Conservation (phyloP, 2,113 vertebrate genomes). For the Choloepus hoffmanni region DNA sequence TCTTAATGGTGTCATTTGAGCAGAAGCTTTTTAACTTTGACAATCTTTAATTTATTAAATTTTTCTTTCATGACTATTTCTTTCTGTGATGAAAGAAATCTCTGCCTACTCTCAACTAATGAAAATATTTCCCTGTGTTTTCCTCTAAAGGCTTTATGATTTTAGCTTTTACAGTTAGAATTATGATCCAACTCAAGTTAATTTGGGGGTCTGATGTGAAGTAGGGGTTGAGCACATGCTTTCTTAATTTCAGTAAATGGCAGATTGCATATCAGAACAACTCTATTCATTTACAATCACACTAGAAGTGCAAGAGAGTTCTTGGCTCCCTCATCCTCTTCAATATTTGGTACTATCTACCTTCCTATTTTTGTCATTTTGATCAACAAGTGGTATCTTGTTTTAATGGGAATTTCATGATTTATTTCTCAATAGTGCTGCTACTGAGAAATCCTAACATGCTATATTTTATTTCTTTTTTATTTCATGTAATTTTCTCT, state of each 20-base stretch:
- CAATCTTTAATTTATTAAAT: too few species aligned
- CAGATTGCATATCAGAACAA: not conserved
- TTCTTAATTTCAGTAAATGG: not conserved
- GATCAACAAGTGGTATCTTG: not conserved
- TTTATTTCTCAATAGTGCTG: not conserved
- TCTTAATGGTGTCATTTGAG: conserved; percentile 16
- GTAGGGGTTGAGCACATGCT: not conserved
- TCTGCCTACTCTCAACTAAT: too few species aligned
- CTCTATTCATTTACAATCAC: not conserved
- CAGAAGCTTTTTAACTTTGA: not conserved
- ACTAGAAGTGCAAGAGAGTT: not conserved
- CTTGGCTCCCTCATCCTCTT: not conserved
- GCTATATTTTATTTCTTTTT: not conserved
- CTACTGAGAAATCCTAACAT: not conserved
- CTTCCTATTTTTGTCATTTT: not conserved
- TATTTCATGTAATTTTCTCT: not conserved
- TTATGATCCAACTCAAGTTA: not conserved
- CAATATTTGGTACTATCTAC: not conserved
- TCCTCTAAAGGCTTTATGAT: too few species aligned
- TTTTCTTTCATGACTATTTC: not conserved
- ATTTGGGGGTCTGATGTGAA: not conserved
- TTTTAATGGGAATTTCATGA: not conserved
- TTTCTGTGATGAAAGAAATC: not conserved
- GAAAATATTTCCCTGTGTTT: too few species aligned
- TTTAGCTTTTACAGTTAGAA: not conserved